These are phyloP conservation scores for Leucania comma DNA, from an alignment of 2,888 invertebrate species.

Conservation along the genomic window DNA sequence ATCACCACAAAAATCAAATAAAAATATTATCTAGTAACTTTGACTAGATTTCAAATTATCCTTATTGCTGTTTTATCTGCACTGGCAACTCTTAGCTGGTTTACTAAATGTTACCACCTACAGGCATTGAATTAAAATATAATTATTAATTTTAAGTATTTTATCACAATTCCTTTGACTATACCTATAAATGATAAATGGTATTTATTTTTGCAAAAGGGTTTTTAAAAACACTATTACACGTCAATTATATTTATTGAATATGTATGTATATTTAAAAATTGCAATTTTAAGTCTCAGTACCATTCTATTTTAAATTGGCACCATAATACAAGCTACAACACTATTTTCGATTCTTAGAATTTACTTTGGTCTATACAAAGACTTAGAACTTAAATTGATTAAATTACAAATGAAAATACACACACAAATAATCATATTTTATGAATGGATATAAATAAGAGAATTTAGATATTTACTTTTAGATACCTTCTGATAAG, in stretches of 20 bases:
- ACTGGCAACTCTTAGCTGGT: conserved; percentile 38
- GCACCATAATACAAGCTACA: conserved; percentile 22
- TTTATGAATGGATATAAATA: neutral
- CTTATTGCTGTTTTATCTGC: conserved; percentile 55
- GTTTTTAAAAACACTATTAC: too few species aligned
- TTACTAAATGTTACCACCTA: conserved; percentile 30
- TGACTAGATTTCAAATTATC: too few species aligned
- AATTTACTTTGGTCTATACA: conserved; percentile 24
- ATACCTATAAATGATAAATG: too few species aligned
- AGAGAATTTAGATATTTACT: neutral
- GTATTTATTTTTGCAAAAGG: too few species aligned
- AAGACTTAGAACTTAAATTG: conserved; percentile 9
- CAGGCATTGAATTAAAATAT: conserved; percentile 21
- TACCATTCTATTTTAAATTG: conserved; percentile 31
- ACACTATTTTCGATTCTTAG: conserved; percentile 37
- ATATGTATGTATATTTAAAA: conserved; percentile 26
- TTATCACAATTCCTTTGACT: conserved; percentile 57
- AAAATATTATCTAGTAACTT: conserved; percentile 80
- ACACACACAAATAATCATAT: conserved; percentile 4
- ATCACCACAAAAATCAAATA: conserved; percentile 67
- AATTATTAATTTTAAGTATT: conserved; percentile 32
- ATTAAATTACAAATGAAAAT: conserved; percentile 19
- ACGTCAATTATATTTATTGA: too few species aligned
- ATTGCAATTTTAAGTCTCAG: conserved; percentile 15
- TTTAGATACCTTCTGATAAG: too few species aligned